Conservation (phyloP, 2,113 vertebrate species). For the Pachypanchax playfairii region DNA sequence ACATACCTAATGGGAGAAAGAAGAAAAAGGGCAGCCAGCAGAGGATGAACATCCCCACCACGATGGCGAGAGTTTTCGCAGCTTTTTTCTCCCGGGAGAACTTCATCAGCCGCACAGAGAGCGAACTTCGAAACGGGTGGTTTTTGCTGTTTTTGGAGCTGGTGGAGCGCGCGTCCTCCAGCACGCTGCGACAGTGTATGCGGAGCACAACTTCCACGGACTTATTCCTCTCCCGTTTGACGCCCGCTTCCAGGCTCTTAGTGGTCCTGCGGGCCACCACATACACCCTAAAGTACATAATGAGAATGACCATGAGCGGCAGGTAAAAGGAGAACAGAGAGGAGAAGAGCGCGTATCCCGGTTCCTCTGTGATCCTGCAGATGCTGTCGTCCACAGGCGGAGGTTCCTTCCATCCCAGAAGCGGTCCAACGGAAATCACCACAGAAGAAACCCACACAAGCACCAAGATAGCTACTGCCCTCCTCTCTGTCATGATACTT, state of each 20-base stretch:
- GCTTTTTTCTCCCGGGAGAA: constrained; percentile 98
- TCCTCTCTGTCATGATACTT: constrained; percentile 94
- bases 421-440: constrained; percentile 94
- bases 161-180: constrained; percentile 79
- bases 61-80: constrained; percentile 96
- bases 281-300: constrained; percentile 97
- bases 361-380: constrained; percentile 95
- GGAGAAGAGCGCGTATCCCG: constrained; percentile 95
- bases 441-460: constrained; percentile 91
- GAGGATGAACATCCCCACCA: constrained; percentile 96
- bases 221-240: constrained; percentile 92
- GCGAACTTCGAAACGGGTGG: constrained; percentile 91
- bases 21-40: constrained; percentile 99
- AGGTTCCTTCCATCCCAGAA: constrained; percentile 97
- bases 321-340: constrained; percentile 98
- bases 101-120: constrained; percentile 94
- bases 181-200: constrained; percentile 89
- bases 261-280: constrained; percentile 96
- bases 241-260: constrained; percentile 91
- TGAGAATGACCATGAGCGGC: constrained; percentile 91
- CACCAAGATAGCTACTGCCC: constrained; percentile 87
- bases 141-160: constrained; percentile 83
- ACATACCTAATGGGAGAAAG: constrained; percentile 94
- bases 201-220: constrained; percentile 94
- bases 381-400: constrained; percentile 88